Base-by-base conservation (phyloP, 2,797 vertebrate species). In the Artibeus jamaicensis region DNA sequence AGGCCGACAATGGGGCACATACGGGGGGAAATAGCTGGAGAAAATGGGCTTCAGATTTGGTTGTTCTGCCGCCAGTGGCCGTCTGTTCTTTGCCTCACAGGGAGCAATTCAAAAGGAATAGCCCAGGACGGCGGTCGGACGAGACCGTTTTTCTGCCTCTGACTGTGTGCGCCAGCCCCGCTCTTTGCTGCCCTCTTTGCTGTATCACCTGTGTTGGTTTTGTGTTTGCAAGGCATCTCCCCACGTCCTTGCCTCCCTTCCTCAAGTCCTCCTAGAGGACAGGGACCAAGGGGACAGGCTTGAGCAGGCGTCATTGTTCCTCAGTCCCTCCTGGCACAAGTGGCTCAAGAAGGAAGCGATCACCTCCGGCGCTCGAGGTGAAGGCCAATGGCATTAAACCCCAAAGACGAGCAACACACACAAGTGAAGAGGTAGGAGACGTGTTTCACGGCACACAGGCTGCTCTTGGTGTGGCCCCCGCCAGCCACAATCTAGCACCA, bases 301-400 rank as follows among this genome's bases (percentile, higher is more conserved):
- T 3, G 19, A 96, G 88, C 96, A 95, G 55, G 50, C 32, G 42
- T 21, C 88, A 86, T 89, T 96, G 95, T 97, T 95, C 82, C 62
- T 84, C 42, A 22, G 37, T 44, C 78, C 42, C 85, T 95, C 86
- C 84, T 83, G 24, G 86, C 70, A 88, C 77, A 48, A 4, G 62
- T 24, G 37, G 48, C 55, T 37, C 26, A 46, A 87, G 82, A 44
- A 92, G 86, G 85, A 92, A 90, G 48, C 76, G 78, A 37, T 55
- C 42, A 6, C 70, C 83, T 91, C 71, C 29, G 39, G 39, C 11
- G 74, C 68, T 34, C 3, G 18, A 34, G 68, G 39, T n/a, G 50
- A 93, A 57, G 74, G 59, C 57, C 44, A 76, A 11, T 2, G 67
- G n/a, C 68, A 32, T 18, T 78, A 24, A 86, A 57, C 4, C 9